Percentiles rank a stretch among this genome's conserved stretches.
These are phyloP conservation scores for Agrypnia vestita DNA, from an alignment of 1,140 invertebrate species.

Conservation along the genomic window DNA sequence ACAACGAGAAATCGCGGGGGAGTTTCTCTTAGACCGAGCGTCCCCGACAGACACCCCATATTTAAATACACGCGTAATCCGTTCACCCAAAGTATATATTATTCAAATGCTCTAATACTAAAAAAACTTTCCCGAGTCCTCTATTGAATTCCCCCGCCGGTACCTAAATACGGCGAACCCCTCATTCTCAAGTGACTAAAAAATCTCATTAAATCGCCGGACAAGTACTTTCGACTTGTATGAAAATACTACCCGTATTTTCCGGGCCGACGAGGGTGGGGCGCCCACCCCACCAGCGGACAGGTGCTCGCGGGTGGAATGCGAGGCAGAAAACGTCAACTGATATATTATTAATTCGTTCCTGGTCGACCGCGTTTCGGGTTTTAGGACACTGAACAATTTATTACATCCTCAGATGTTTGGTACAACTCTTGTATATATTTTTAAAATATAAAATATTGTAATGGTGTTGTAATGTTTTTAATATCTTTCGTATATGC, in stretches of 20 bases:
- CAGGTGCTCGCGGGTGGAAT: conserved; percentile 34
- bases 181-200: conserved; percentile 22
- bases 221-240: conserved; percentile 35
- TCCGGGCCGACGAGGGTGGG: conserved; percentile 20
- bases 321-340: conserved; percentile 16
- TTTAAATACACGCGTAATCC: background rate
- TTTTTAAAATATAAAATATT: too few relatives aligned
- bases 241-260: conserved; percentile 38
- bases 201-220: conserved; percentile 41
- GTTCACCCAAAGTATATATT: background rate
- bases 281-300: background rate
- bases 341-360: background rate
- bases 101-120: background rate
- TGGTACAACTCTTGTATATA: background rate
- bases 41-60: background rate
- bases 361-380: background rate
- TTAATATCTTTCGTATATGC: background rate
- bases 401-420: background rate
- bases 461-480: conserved; percentile 15
- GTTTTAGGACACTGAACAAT: background rate
- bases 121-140: background rate
- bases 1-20: too few relatives aligned
- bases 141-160: background rate
- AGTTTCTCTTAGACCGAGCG: background rate
- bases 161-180: conserved; percentile 4